A percentile compares a stretch with the other conserved stretches of the same genome.
Conservation (phyloP, 1,140 invertebrate genomes). For the Sesamia nonagrioides region DNA sequence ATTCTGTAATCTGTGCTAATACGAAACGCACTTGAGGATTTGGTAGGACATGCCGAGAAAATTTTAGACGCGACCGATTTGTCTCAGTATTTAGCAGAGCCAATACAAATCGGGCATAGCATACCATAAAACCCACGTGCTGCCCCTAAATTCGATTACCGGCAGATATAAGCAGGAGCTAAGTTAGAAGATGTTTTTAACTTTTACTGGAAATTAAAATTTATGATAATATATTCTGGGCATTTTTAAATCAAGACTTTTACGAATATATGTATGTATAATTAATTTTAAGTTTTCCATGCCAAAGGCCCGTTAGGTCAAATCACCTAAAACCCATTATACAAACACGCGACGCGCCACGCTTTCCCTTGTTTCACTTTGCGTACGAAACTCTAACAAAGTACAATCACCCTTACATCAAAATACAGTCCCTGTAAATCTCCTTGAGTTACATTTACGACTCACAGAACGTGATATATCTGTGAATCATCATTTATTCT, state of each 20-base stretch:
- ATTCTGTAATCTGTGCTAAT: no score
- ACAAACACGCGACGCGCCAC: conserved; percentile 65
- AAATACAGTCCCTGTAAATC: conserved; percentile 23
- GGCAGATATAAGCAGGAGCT: no score
- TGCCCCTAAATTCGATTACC: no score
- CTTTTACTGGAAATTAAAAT: neutral
- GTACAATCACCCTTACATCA: conserved; percentile 28
- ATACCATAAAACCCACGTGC: no score
- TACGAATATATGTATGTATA: conserved; percentile 47
- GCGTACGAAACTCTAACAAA: conserved; percentile 55
- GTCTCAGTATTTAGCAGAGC: no score
- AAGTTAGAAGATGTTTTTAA: neutral
- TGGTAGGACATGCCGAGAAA: no score
- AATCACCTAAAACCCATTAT: conserved; percentile 68
- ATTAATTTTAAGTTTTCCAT: conserved; percentile 65
- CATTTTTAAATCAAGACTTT: conserved; percentile 26
- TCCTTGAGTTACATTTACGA: conserved; percentile 27
- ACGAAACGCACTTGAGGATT: no score
- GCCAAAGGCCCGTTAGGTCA: conserved; percentile 60
- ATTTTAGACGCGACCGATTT: no score
- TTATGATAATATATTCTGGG: conserved; percentile 3
- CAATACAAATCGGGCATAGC: no score
- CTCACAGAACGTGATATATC: conserved; percentile 18
- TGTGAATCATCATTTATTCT: neutral
- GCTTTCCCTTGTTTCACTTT: conserved; percentile 59